Conservation (phyloP, 2,797 vertebrate species). For the Darevskia nairensis region DNA sequence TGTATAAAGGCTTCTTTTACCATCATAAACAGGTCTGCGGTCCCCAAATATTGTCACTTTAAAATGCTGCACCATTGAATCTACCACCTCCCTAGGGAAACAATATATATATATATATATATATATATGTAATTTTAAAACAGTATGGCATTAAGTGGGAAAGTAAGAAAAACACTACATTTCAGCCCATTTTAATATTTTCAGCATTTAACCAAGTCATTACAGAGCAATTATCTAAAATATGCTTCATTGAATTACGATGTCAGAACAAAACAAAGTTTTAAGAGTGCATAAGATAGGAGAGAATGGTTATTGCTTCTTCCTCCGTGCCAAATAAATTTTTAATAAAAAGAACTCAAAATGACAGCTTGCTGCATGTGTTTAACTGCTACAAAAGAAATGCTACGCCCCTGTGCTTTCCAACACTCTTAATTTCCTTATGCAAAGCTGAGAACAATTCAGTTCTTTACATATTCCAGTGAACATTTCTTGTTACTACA, state of each 20-base stretch:
- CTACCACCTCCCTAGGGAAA: constrained; percentile 92
- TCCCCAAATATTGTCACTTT: constrained; percentile 99
- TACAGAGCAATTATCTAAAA: background rate
- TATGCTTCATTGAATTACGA: constrained; percentile 21
- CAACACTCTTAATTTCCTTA: background rate
- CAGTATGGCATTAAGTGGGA: background rate
- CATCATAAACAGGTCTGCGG: constrained; percentile 95
- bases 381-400: background rate
- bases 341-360: background rate
- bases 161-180: background rate
- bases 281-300: background rate
- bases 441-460: background rate
- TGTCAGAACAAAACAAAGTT: constrained; percentile 32
- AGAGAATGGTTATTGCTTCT: background rate
- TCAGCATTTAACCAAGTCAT: background rate
- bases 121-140: constrained; percentile 30
- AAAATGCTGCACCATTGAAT: constrained; percentile 99
- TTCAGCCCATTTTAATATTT: constrained; percentile 47
- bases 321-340: background rate
- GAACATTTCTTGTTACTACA: background rate
- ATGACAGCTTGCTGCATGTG: background rate
- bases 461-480: background rate
- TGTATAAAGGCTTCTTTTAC: constrained; percentile 96
- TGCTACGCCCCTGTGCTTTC: background rate
- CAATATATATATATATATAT: background rate